phyloP scores from a whole-genome alignment of 2,113 vertebrate genomes.

The Prochilodus magdalenae region DNA sequence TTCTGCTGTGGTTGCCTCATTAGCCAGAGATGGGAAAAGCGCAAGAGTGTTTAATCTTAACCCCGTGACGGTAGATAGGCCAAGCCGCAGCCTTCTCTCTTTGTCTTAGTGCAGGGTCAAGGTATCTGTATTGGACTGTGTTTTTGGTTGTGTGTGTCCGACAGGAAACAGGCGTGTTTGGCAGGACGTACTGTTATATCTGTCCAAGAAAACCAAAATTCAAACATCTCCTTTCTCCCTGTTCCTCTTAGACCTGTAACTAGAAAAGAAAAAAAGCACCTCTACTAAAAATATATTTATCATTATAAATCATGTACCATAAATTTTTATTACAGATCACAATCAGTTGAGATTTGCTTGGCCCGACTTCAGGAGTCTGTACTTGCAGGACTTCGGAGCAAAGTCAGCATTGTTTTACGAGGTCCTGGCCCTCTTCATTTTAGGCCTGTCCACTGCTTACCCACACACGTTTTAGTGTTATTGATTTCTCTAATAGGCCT shows the following conservation, averaged over 20 bases:
- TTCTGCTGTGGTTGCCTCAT: slow-evolving; percentile 49
- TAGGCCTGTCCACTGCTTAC: slow-evolving; percentile 32
- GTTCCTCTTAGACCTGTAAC: slow-evolving; percentile 15
- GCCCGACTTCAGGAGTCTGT: slow-evolving; percentile 11
- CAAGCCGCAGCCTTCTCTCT: slow-evolving; percentile 15
- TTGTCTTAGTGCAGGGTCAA: slow-evolving; percentile 11
- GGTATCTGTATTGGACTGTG: slow-evolving; percentile 37
- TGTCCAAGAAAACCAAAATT: slow-evolving; percentile 21
- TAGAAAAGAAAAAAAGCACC: background rate
- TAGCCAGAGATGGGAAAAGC: slow-evolving; percentile 49
- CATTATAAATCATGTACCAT: slow-evolving; percentile 35
- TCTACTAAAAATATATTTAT: background rate
- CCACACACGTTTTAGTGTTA: slow-evolving; percentile 64
- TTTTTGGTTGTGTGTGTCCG: background rate
- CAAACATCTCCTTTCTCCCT: background rate
- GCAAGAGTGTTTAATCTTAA: slow-evolving; percentile 55
- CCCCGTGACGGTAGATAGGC: slow-evolving; percentile 48
- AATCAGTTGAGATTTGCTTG: slow-evolving; percentile 19
- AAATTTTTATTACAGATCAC: slow-evolving; percentile 13
- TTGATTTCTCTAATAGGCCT: slow-evolving; percentile 75
- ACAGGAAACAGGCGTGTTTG: slow-evolving; percentile 17
- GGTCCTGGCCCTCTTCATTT: slow-evolving; percentile 42
- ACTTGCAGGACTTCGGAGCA: slow-evolving; percentile 36
- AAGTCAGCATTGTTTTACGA: slow-evolving; percentile 53
- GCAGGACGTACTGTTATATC: background rate